phyloP scores from a whole-genome alignment of 1,140 invertebrate genomes.

The Drosophila nikananu region DNA sequence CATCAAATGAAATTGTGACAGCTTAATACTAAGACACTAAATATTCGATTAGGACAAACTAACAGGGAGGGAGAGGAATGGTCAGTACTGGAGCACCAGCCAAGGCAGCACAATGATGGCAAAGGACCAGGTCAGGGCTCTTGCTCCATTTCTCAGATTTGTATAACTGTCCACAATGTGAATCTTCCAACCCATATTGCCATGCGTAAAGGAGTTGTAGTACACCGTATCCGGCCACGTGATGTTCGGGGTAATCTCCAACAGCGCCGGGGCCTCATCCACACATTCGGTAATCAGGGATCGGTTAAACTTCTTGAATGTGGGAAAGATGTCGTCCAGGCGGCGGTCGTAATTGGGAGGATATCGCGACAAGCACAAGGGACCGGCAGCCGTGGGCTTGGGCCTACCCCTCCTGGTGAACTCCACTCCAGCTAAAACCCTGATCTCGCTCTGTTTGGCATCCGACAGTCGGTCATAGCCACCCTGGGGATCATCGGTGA shows the following conservation, averaged over 20 bases:
- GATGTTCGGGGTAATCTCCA: conserved; percentile 94
- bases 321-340: conserved; percentile 91
- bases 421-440: conserved; percentile 94
- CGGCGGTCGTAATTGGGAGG: conserved; percentile 89
- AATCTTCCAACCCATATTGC: conserved; percentile 96
- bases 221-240: conserved; percentile 97
- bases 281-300: conserved; percentile 90
- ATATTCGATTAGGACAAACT: conserved; percentile 19
- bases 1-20: conserved; percentile 48
- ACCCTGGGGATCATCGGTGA: conserved; percentile 94
- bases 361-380: conserved; percentile 91
- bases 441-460: conserved; percentile 89
- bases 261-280: conserved; percentile 89
- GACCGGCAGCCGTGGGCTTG: conserved; percentile 92
- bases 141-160: conserved; percentile 55
- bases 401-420: conserved; percentile 92
- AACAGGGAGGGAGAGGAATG: conserved; percentile 20
- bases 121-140: conserved; percentile 3
- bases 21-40: conserved; percentile 56
- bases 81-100: conserved; percentile 43
- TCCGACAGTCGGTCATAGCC: conserved; percentile 92
- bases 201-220: conserved; percentile 96
- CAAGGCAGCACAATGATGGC: conserved; percentile 25
- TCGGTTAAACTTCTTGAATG: conserved; percentile 94
- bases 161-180: conserved; percentile 91